phyloP scores from a whole-genome alignment of 2,888 invertebrate species.

The Athalia rosae region DNA sequence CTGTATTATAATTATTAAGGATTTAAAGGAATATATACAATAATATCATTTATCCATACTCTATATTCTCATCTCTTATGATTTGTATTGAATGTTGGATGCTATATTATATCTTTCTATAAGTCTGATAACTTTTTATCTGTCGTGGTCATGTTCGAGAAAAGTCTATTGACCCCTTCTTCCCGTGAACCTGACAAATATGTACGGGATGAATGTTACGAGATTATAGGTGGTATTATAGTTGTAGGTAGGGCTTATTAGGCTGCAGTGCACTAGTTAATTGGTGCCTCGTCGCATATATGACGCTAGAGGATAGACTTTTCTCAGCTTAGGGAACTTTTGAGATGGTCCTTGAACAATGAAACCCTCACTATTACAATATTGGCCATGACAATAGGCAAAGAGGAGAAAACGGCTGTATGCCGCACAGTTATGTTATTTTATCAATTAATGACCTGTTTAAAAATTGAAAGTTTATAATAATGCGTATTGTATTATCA shows the following conservation, averaged over 20 bases:
- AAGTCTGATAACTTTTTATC: slow-evolving; percentile 51
- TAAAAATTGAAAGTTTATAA: slow-evolving; percentile 29
- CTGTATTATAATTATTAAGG: slow-evolving; percentile 62
- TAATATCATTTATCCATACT: slow-evolving; percentile 49
- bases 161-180: slow-evolving; percentile 59
- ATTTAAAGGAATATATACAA: slow-evolving; percentile 49
- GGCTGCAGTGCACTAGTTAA: slow-evolving; percentile 16
- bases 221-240: slow-evolving; percentile 38
- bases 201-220: slow-evolving; percentile 31
- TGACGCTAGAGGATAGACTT: slow-evolving; percentile 61
- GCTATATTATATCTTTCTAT: slow-evolving; percentile 55
- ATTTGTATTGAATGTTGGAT: slow-evolving; percentile 70
- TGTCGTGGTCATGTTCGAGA: slow-evolving; percentile 65
- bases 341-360: slow-evolving; percentile 76
- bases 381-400: slow-evolving; percentile 62
- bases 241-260: slow-evolving; percentile 41
- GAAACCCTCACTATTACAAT: slow-evolving; percentile 56
- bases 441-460: slow-evolving; percentile 31
- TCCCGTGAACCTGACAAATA: slow-evolving; percentile 7
- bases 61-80: slow-evolving; percentile 54
- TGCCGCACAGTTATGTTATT: slow-evolving; percentile 34
- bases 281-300: slow-evolving; percentile 21
- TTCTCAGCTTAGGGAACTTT: slow-evolving; percentile 74
- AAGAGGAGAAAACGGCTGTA: slow-evolving; percentile 16
- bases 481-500: slow-evolving; percentile 49